Conservation (phyloP, 2,797 vertebrate species). For the Pteropus rufus region DNA sequence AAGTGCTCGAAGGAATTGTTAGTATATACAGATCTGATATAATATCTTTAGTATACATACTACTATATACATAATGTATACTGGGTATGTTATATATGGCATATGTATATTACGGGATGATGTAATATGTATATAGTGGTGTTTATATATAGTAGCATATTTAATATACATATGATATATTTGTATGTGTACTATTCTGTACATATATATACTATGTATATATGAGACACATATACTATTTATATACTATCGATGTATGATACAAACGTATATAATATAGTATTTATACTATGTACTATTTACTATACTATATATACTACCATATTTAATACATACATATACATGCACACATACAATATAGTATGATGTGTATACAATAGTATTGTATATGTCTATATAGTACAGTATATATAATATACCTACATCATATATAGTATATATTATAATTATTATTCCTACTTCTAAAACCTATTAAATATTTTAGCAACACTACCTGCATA, state of each 20-base stretch:
- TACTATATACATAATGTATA: background rate
- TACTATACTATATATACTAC: background rate
- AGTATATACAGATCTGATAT: too few relatives aligned
- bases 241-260: background rate
- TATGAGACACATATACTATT: too few relatives aligned
- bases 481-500: background rate
- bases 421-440: background rate
- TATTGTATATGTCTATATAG: too few relatives aligned
- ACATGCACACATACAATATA: background rate
- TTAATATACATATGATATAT: background rate
- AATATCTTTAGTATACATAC: background rate
- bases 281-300: background rate
- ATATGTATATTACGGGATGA: too few relatives aligned
- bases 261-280: background rate
- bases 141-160: too few relatives aligned
- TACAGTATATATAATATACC: background rate
- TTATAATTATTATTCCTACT: background rate
- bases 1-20: background rate
- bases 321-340: too few relatives aligned
- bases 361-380: background rate
- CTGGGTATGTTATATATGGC: background rate
- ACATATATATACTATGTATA: too few relatives aligned
- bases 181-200: background rate
- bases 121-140: too few relatives aligned
- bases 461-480: background rate